Evolutionary conservation across 2,113 vertebrate genomes (phyloP).

Genomic region (Thryonomys swinderianus): DNA sequence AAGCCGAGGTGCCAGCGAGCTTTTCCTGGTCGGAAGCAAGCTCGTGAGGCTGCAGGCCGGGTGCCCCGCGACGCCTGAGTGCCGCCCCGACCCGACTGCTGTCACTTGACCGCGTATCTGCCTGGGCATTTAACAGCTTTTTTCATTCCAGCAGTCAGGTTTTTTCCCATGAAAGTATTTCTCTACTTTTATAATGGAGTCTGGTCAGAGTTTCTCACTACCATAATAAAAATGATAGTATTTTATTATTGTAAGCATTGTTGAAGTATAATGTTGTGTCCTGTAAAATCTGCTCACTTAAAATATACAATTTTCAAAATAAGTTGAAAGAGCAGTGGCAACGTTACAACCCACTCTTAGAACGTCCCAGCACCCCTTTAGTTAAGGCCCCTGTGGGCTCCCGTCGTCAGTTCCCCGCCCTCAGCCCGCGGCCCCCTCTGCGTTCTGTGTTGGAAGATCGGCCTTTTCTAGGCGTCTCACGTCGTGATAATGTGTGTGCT

Average conservation of each 20-base stretch:
- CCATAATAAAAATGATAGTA: constrained; percentile 16
- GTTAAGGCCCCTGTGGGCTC: not conserved
- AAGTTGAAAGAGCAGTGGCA: not conserved
- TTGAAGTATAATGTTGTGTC: not conserved
- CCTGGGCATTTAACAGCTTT: constrained; percentile 16
- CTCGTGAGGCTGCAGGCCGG: not conserved
- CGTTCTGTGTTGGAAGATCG: constrained; percentile 24
- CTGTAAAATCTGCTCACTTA: not conserved
- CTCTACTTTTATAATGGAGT: constrained; percentile 37
- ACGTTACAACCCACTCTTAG: not conserved
- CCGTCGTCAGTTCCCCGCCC: not conserved
- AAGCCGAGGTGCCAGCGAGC: not conserved
- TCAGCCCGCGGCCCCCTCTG: not conserved
- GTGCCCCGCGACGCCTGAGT: not conserved
- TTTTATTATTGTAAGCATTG: not conserved
- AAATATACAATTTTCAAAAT: not conserved
- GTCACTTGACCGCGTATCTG: not conserved
- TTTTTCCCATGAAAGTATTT: constrained; percentile 32
- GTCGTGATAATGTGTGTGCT: not conserved
- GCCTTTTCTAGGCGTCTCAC: not conserved
- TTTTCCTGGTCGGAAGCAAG: constrained; percentile 13
- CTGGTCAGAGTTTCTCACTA: constrained; percentile 15
- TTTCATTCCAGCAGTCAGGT: not conserved
- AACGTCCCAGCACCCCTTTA: not conserved
- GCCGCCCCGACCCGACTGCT: not conserved